These are phyloP conservation scores for Gobiocypris rarus DNA, from an alignment of 2,113 vertebrate genomes.

Conservation along the genomic window DNA sequence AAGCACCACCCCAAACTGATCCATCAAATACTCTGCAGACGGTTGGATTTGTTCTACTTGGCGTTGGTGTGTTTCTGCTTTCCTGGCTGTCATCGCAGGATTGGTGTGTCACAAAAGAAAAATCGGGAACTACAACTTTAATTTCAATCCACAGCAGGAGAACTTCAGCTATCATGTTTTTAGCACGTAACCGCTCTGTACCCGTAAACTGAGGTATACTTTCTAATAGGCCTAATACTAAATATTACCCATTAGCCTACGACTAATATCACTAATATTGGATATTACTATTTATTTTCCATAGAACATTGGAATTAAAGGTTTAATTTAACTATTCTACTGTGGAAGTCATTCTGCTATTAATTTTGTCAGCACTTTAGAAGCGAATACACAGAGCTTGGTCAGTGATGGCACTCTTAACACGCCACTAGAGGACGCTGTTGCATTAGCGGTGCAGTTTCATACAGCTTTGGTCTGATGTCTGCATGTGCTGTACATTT, in stretches of 20 bases:
- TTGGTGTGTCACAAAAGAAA: slow-evolving; percentile 74
- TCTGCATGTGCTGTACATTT: neutral
- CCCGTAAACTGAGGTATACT: neutral
- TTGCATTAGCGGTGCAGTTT: slow-evolving; percentile 22
- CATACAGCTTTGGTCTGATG: neutral
- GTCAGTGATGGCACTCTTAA: neutral
- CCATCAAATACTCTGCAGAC: slow-evolving; percentile 21
- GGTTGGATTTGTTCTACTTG: slow-evolving; percentile 68
- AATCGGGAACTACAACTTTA: slow-evolving; percentile 76
- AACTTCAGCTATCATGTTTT: slow-evolving; percentile 73
- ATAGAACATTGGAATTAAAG: neutral
- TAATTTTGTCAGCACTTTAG: neutral
- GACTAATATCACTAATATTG: no score
- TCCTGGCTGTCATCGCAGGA: slow-evolving; percentile 12
- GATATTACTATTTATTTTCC: no score
- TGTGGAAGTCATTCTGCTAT: neutral
- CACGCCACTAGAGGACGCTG: slow-evolving; percentile 55
- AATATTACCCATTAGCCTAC: no score
- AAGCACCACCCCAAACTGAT: slow-evolving; percentile 44
- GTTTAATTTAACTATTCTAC: neutral
- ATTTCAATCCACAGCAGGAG: slow-evolving; percentile 68
- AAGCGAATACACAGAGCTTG: neutral
- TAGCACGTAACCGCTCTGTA: slow-evolving; percentile 57
- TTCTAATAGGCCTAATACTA: no score
- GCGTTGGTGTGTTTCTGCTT: slow-evolving; percentile 59